Evolutionary conservation across 2,888 invertebrate genomes (phyloP).

Genomic region (Habroteleia sp.): DNA sequence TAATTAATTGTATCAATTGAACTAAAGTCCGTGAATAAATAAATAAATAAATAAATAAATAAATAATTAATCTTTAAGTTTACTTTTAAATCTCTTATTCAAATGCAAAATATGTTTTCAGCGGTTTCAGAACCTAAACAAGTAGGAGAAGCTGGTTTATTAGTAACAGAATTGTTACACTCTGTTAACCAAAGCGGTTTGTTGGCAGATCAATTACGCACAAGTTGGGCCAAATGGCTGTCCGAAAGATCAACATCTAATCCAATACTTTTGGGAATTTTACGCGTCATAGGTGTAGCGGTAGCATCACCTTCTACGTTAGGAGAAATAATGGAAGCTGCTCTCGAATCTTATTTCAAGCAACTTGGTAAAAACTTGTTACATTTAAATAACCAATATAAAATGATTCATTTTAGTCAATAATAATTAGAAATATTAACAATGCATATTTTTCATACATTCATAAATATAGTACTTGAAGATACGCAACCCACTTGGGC

Average conservation of each 20-base stretch:
- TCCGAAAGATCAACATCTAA: conserved; percentile 81
- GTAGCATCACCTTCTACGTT: conserved; percentile 81
- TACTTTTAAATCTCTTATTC: too few relatives aligned
- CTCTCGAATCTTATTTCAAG: conserved; percentile 83
- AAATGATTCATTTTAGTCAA: too few relatives aligned
- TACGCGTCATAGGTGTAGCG: conserved; percentile 81
- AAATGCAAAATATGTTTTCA: conserved; percentile 56
- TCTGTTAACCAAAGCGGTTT: conserved; percentile 79
- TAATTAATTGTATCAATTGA: too few relatives aligned
- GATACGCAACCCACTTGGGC: conserved; percentile 81
- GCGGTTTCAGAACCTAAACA: conserved; percentile 79
- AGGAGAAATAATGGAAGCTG: conserved; percentile 82
- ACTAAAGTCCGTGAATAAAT: too few relatives aligned
- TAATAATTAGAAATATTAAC: background rate
- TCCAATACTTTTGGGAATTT: conserved; percentile 81
- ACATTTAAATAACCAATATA: too few relatives aligned
- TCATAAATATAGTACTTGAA: conserved; percentile 72
- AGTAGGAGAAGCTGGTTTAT: conserved; percentile 81
- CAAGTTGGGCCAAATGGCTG: conserved; percentile 81
- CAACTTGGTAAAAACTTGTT: conserved; percentile 82
- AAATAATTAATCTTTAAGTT: too few relatives aligned
- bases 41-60: too few relatives aligned
- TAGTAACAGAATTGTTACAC: conserved; percentile 82
- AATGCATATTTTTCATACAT: background rate
- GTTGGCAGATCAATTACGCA: conserved; percentile 75